Evolutionary conservation across 2,113 vertebrate genomes (phyloP), one percentile per base, ranked within the genome.

Genomic region (Nettapus auritus): DNA sequence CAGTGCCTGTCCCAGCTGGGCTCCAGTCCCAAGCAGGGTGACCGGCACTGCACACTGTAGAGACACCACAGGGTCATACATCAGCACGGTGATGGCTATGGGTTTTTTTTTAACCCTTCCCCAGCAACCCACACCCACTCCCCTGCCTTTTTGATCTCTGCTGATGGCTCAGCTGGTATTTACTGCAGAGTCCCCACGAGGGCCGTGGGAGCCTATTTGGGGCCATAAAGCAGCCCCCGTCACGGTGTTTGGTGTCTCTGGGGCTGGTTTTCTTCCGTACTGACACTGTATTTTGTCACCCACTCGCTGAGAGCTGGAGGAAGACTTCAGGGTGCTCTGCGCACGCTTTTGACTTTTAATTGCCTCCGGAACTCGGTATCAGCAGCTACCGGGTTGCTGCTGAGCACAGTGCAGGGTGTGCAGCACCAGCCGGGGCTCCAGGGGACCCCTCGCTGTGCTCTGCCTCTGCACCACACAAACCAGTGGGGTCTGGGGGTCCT

Each of bases 151-250:
- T 13, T 17, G 26, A 29, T 29, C 16, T 28, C 62, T 64, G 36
- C 36, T 64, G 2, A 50, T 57, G 71, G 22, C 62, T 34, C 62
- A 12, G 71, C 17, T 4, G 7, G 23, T 6, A 4, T 33, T 76
- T 56, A 42, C 71, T 40, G 22, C 3, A 6, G 40, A n/a, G 33
- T 46, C 40, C 36, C 53, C 0, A 0, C 56, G 36, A 50, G 17
- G 40, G 22, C 78, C 52, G 70, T 1, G 0, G n/a, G 70, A 82
- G 44, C 71, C 44, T 0, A 0, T 46, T 19, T 13, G 29, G 71
- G 34, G 44, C 44, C 0, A 0, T 16, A 13, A 53, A 2, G n/a
- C 71, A 53, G 53, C 66, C 46, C 85, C 63, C 13, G 19, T 13
- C 4, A 0, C 34, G 31, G 33, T 0, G 5, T 12, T 25, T 15